Percentiles rank a stretch among this genome's conserved stretches.
Conservation (phyloP, 2,888 invertebrate species). For the Salticus scenicus region DNA sequence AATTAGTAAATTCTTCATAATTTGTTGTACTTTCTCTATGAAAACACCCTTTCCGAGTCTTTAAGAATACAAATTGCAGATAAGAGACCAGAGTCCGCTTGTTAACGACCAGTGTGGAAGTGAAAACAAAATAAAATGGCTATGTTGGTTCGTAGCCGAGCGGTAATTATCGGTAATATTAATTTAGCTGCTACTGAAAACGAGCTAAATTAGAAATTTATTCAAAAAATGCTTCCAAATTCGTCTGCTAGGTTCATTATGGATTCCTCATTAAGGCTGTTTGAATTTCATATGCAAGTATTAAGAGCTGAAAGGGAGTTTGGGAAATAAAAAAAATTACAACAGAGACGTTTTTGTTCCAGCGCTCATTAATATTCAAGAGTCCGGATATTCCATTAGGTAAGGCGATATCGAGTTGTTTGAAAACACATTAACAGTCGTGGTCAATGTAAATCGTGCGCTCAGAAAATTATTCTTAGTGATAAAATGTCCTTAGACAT, state of each 20-base stretch:
- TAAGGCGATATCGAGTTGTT: conserved; percentile 24
- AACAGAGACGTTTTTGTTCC: conserved; percentile 26
- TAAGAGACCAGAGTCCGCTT: conserved; percentile 28
- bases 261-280: conserved; percentile 50
- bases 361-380: conserved; percentile 57
- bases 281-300: conserved; percentile 33
- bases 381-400: conserved; percentile 21
- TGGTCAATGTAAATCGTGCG: neutral
- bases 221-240: conserved; percentile 56
- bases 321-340: conserved; percentile 21
- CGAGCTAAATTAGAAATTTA: conserved; percentile 53
- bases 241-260: conserved; percentile 52
- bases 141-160: conserved; percentile 44
- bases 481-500: neutral
- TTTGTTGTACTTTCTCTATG: conserved; percentile 40
- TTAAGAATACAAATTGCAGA: conserved; percentile 58
- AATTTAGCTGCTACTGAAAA: conserved; percentile 68
- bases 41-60: conserved; percentile 47
- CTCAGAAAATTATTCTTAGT: neutral
- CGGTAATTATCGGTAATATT: conserved; percentile 68
- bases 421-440: conserved; percentile 12
- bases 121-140: conserved; percentile 58
- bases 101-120: conserved; percentile 46
- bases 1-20: conserved; percentile 36
- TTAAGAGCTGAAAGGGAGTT: conserved; percentile 27